Evolutionary conservation across 2,113 vertebrate species (phyloP).

Genomic region (Leptosomus discolor): DNA sequence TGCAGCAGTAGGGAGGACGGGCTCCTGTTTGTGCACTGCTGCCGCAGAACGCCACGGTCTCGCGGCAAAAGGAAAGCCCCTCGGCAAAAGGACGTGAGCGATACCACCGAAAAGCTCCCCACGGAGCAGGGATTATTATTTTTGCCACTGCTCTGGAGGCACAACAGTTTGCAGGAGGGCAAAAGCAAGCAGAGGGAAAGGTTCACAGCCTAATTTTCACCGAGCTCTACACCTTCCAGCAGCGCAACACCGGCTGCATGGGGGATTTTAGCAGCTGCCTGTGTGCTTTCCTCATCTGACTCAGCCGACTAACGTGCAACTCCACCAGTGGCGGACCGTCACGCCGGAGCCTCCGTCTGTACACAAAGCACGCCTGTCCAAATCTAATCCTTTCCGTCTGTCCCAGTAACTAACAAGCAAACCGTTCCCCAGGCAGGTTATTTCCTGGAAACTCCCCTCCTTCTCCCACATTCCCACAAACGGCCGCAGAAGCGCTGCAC

Average conservation of each 20-base stretch:
- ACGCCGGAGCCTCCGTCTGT: neutral
- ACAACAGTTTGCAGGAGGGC: neutral
- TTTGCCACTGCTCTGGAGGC: neutral
- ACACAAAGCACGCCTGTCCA: neutral
- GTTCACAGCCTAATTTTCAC: neutral
- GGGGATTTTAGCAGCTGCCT: neutral
- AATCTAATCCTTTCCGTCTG: neutral
- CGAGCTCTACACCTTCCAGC: neutral
- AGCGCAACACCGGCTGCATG: accelerated
- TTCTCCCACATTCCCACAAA: neutral
- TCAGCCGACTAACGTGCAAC: neutral
- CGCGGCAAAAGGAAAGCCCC: neutral
- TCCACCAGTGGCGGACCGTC: neutral
- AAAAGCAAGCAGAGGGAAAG: neutral
- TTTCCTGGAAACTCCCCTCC: neutral
- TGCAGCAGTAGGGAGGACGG: accelerated
- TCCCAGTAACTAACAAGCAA: neutral
- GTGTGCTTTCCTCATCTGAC: neutral
- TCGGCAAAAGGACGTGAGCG: neutral
- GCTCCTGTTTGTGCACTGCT: neutral
- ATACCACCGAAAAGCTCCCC: neutral
- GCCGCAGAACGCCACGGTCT: neutral
- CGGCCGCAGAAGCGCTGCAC: neutral
- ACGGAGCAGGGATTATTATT: neutral
- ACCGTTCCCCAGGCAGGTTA: neutral